These are phyloP conservation scores for Drosophila buzzatii DNA, from an alignment of 2,888 invertebrate genomes.

Conservation along the genomic window DNA sequence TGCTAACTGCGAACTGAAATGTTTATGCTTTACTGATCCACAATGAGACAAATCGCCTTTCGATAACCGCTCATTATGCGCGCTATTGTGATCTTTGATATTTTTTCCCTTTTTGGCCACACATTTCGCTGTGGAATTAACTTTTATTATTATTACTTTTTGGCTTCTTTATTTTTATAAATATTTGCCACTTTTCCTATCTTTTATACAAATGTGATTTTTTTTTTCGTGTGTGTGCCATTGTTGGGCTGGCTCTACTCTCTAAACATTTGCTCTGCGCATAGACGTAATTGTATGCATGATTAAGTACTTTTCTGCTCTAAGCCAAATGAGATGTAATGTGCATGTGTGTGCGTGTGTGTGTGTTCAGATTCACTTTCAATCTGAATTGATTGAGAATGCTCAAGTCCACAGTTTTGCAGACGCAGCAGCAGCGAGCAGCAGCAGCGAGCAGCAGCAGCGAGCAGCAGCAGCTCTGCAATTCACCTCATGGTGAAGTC, in stretches of 20 bases:
- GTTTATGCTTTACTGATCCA: constrained; percentile 31
- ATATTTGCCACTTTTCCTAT: constrained; percentile 13
- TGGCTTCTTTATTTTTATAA: constrained; percentile 9
- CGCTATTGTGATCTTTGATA: constrained; percentile 51
- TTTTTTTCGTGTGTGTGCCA: constrained; percentile 6
- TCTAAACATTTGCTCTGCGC: constrained; percentile 43
- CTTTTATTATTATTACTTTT: neutral
- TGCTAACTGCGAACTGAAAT: constrained; percentile 29
- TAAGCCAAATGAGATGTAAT: constrained; percentile 57
- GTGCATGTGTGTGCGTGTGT: constrained; percentile 5
- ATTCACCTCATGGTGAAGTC: constrained; percentile 59
- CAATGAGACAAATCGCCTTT: constrained; percentile 53
- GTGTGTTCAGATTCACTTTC: constrained; percentile 76
- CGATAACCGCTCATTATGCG: constrained; percentile 65
- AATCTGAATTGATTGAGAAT: constrained; percentile 71
- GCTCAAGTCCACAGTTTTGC: constrained; percentile 44
- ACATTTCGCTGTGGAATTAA: constrained; percentile 38
- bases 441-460: too few relatives aligned
- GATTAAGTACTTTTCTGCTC: constrained; percentile 56
- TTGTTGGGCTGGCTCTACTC: constrained; percentile 53
- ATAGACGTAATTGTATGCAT: constrained; percentile 42
- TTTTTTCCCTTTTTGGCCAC: constrained; percentile 18
- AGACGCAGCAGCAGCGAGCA: neutral
- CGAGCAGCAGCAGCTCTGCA: constrained; percentile 12
- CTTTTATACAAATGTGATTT: constrained; percentile 3